phyloP scores from a whole-genome alignment of 2,888 invertebrate genomes.

The Tenthredo amoena region DNA sequence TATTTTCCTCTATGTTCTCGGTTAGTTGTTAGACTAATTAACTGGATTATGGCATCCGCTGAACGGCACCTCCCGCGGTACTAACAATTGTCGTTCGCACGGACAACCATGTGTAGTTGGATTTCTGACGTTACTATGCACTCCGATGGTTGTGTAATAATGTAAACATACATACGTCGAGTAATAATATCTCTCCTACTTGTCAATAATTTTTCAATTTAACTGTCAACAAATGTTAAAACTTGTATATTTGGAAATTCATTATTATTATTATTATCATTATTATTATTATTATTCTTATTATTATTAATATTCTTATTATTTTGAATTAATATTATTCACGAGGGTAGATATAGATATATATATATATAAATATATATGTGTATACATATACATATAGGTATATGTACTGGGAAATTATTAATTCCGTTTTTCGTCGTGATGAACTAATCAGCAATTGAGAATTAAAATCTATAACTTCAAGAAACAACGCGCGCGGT shows the following conservation, averaged over 20 bases:
- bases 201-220: background rate
- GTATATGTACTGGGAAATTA: background rate
- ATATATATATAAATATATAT: background rate
- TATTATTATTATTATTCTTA: conserved; percentile 3
- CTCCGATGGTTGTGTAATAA: conserved; percentile 20
- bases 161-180: conserved; percentile 15
- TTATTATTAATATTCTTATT: background rate
- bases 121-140: conserved; percentile 7
- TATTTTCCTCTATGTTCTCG: background rate
- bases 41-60: conserved; percentile 17
- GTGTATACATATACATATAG: background rate
- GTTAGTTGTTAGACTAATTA: conserved; percentile 25
- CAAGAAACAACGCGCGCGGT: conserved; percentile 4
- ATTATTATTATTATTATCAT: background rate
- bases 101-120: background rate
- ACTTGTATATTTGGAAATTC: background rate
- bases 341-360: background rate
- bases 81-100: conserved; percentile 3
- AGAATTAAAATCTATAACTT: conserved; percentile 29
- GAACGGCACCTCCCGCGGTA: background rate
- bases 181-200: background rate
- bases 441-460: conserved; percentile 10
- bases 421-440: background rate
- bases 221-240: background rate
- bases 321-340: background rate